These are phyloP conservation scores for Sitta carolinensis DNA, from an alignment of 2,797 vertebrate species.

Conservation along the genomic window DNA sequence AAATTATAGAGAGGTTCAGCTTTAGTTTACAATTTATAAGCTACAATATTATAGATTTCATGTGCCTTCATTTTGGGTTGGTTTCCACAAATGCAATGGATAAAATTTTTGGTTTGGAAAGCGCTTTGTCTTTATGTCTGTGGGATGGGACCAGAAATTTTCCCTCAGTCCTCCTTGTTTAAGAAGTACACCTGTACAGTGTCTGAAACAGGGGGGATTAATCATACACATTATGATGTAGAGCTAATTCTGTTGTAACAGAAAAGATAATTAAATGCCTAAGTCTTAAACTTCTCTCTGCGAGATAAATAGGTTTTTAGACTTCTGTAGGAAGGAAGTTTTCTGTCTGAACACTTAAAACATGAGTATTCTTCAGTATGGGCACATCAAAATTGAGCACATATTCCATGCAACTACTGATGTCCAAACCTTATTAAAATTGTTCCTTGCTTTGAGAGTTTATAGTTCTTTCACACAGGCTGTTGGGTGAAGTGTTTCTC, in stretches of 20 bases:
- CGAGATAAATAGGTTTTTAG: background rate
- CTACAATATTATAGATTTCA: constrained; percentile 11
- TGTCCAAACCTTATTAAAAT: background rate
- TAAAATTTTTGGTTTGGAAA: constrained; percentile 36
- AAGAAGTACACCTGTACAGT: background rate
- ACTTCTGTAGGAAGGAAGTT: background rate
- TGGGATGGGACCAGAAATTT: constrained; percentile 10
- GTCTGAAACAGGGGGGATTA: background rate
- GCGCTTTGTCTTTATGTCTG: constrained; percentile 5
- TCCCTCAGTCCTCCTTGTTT: background rate
- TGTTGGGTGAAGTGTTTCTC: background rate
- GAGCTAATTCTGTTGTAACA: constrained; percentile 16
- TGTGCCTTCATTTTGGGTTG: constrained; percentile 69
- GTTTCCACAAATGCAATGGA: constrained; percentile 18
- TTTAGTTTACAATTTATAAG: constrained; percentile 55
- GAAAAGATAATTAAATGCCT: background rate
- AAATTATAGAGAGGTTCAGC: constrained; percentile 22
- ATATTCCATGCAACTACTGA: background rate
- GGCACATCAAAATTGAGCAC: background rate
- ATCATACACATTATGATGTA: background rate
- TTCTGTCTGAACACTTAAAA: background rate
- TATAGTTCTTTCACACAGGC: background rate
- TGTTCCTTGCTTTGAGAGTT: background rate
- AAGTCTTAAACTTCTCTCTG: background rate
- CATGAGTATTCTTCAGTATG: background rate